Conservation (phyloP, 1,140 invertebrate species). For the Periplaneta americana region DNA sequence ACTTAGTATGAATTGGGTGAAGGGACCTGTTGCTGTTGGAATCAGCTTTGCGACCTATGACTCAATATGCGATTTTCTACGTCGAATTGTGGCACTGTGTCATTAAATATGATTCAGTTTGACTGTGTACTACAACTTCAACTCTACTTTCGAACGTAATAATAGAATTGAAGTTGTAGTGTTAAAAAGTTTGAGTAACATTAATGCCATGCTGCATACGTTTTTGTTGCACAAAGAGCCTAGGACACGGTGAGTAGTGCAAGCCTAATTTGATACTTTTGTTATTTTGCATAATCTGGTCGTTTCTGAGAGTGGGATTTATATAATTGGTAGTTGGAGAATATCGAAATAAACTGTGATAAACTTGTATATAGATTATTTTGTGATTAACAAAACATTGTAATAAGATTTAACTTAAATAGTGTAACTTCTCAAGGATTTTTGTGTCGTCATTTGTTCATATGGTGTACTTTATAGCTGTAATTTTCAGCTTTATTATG, state of each 20-base stretch:
- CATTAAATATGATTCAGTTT: not conserved
- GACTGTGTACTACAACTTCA: not conserved
- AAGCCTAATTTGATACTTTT: not conserved
- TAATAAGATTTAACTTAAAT: not conserved
- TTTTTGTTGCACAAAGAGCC: not conserved
- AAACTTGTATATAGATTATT: not conserved
- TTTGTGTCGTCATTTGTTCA: not conserved
- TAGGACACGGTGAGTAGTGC: not conserved
- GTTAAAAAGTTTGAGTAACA: not conserved
- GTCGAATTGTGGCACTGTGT: conserved; percentile 19
- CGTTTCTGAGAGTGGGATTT: not conserved
- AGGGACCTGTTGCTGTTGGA: conserved; percentile 97
- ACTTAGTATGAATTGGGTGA: conserved; percentile 98
- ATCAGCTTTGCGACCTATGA: conserved; percentile 98
- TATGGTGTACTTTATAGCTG: not conserved
- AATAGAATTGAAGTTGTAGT: not conserved
- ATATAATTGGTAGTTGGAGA: not conserved
- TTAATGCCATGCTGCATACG: no score
- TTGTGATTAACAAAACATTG: not conserved
- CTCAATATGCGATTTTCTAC: conserved; percentile 58
- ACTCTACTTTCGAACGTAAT: not conserved
- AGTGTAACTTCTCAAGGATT: not conserved
- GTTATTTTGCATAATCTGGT: not conserved
- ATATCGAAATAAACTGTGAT: not conserved
- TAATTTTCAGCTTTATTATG: not conserved